Conservation (phyloP, 2,888 invertebrate species). For the Parthenolecanium corni region DNA sequence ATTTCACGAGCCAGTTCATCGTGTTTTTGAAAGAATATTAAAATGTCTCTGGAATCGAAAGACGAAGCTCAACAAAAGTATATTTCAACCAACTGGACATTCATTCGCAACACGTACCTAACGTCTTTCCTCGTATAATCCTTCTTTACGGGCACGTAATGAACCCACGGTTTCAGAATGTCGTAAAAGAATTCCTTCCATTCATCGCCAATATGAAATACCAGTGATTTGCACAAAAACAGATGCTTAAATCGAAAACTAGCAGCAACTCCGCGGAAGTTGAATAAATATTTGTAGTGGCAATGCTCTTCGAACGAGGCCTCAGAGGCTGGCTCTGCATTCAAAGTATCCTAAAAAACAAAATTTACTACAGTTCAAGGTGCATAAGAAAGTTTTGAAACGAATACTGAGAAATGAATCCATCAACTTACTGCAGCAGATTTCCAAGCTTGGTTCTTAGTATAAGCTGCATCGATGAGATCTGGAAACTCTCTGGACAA, state of each 20-base stretch:
- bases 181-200: slow-evolving; percentile 94
- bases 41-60: slow-evolving; percentile 44
- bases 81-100: background rate
- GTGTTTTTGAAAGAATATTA: slow-evolving; percentile 64
- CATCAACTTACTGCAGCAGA: slow-evolving; percentile 55
- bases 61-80: background rate
- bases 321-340: slow-evolving; percentile 70
- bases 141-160: slow-evolving; percentile 77
- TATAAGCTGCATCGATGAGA: slow-evolving; percentile 83
- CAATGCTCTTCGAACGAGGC: slow-evolving; percentile 85
- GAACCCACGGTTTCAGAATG: slow-evolving; percentile 84
- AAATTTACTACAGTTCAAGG: background rate
- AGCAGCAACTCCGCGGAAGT: slow-evolving; percentile 93
- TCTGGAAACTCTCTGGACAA: slow-evolving; percentile 63
- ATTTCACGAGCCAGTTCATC: slow-evolving; percentile 64
- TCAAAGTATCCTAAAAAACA: slow-evolving; percentile 63
- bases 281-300: slow-evolving; percentile 84
- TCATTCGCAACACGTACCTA: slow-evolving; percentile 40
- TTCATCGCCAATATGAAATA: slow-evolving; percentile 86
- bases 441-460: slow-evolving; percentile 98
- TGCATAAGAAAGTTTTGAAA: background rate
- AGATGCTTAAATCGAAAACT: slow-evolving; percentile 94
- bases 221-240: slow-evolving; percentile 80
- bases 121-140: slow-evolving; percentile 56
- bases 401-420: background rate